Percentiles rank a stretch among this genome's conserved stretches.
phyloP scores from a whole-genome alignment of 1,140 invertebrate species.

The Penaeus indicus region DNA sequence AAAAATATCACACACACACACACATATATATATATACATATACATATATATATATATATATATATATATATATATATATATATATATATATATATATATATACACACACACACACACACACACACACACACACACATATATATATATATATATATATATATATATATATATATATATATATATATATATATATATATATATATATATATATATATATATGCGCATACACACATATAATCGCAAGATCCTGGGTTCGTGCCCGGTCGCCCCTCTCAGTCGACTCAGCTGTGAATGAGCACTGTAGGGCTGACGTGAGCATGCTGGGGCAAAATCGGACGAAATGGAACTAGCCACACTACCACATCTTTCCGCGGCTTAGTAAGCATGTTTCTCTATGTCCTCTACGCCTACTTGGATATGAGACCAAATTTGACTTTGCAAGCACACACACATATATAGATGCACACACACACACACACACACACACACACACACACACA shows the following conservation, averaged over 20 bases:
- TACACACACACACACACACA: constrained; percentile 10
- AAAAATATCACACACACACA: no score
- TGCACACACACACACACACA: no score
- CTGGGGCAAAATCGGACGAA: background rate
- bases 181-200: constrained; percentile 14
- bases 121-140: constrained; percentile 10
- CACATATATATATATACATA: background rate
- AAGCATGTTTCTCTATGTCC: no score
- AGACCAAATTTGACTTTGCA: background rate
- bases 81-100: constrained; percentile 14
- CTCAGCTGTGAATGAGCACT: no score
- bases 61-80: constrained; percentile 14
- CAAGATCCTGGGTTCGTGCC: background rate
- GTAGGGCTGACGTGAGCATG: background rate
- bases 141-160: constrained; percentile 14
- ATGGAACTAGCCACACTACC: background rate
- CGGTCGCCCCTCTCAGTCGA: no score
- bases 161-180: constrained; percentile 14
- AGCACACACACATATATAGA: background rate
- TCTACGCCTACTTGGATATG: no score
- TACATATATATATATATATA: constrained; percentile 7
- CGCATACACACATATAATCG: background rate
- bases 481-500: constrained; percentile 2
- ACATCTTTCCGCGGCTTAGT: no score
- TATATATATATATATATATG: no score